A percentile compares a stretch with the other conserved stretches of the same genome.
phyloP scores from a whole-genome alignment of 2,888 invertebrate genomes.

The Cancer borealis region DNA sequence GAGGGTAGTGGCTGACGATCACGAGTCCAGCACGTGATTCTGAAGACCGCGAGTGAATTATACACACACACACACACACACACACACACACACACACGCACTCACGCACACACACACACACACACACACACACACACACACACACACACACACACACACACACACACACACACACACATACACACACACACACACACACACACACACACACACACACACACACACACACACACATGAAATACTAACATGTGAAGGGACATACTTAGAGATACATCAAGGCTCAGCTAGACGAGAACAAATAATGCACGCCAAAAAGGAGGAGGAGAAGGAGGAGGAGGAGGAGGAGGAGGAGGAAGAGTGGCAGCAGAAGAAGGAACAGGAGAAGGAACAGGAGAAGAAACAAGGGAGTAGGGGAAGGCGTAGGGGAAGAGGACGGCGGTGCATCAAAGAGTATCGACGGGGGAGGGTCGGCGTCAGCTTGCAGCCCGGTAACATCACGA shows the following conservation, averaged over 20 bases:
- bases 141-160: too few relatives aligned
- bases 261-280: not conserved
- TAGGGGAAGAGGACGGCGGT: not conserved
- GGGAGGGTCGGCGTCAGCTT: slow-evolving; percentile 18
- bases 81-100: not conserved
- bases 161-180: too few relatives aligned
- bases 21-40: too few relatives aligned
- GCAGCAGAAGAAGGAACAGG: slow-evolving; percentile 35
- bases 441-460: not conserved
- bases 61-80: too few relatives aligned
- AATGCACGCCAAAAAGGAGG: not conserved
- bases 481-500: slow-evolving; percentile 33
- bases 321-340: not conserved
- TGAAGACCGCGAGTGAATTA: too few relatives aligned
- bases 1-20: too few relatives aligned
- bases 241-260: not conserved
- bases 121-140: too few relatives aligned
- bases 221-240: not conserved
- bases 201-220: not conserved
- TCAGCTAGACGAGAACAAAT: slow-evolving; percentile 42
- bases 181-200: not conserved
- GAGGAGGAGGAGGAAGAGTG: not conserved
- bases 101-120: too few relatives aligned
- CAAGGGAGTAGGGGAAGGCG: not conserved
- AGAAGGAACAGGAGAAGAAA: not conserved